Conservation (phyloP, 2,113 vertebrate genomes). For the Nothocercus julius region DNA sequence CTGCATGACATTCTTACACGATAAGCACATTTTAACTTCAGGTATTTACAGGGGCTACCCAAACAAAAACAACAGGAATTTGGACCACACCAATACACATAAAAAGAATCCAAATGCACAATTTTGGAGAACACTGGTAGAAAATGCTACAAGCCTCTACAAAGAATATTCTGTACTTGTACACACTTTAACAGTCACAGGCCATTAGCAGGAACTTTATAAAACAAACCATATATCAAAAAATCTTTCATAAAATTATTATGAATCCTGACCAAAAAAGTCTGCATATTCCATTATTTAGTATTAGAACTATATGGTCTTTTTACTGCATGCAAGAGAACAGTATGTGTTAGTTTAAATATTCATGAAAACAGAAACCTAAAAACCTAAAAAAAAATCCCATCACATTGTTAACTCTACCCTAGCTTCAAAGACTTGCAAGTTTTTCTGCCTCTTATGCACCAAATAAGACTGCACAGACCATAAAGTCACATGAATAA, state of each 20-base stretch:
- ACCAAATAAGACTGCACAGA: neutral
- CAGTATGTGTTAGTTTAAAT: neutral
- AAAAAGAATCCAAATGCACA: neutral
- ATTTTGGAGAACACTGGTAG: neutral
- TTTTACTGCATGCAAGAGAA: neutral
- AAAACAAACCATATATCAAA: neutral
- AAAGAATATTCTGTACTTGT: neutral
- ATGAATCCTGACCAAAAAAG: neutral
- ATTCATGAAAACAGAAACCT: neutral
- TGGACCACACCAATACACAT: neutral
- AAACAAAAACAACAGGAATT: neutral
- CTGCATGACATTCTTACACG: neutral
- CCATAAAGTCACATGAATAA: neutral
- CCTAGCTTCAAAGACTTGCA: neutral
- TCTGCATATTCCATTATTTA: neutral
- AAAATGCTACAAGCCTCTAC: neutral
- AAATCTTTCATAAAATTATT: neutral
- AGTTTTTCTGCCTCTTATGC: neutral
- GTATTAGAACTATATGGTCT: neutral
- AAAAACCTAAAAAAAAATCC: neutral
- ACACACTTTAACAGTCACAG: neutral
- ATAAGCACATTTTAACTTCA: neutral
- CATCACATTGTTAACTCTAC: neutral
- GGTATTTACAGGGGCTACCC: neutral
- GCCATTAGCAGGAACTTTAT: neutral